These are phyloP conservation scores for Chitala chitala DNA, from an alignment of 2,113 vertebrate species.

Conservation along the genomic window DNA sequence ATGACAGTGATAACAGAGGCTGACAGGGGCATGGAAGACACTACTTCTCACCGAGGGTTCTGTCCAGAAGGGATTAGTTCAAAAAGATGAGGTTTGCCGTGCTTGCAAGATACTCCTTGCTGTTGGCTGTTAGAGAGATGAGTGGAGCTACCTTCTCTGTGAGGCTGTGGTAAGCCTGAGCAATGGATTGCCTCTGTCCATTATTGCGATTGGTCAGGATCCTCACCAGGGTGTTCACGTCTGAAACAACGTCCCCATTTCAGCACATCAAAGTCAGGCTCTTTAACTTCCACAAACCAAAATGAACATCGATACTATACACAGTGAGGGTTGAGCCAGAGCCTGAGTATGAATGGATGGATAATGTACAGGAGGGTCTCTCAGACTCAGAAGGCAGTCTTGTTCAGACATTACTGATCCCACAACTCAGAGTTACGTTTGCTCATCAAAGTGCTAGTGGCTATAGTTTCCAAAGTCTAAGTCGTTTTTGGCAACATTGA, in stretches of 20 bases:
- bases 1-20: not conserved
- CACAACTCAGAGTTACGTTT: too few species aligned
- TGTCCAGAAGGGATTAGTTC: not conserved
- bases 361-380: too few species aligned
- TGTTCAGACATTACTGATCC: too few species aligned
- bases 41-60: not conserved
- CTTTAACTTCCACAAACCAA: not conserved
- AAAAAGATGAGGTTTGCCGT: too few species aligned
- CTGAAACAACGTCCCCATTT: slow-evolving; percentile 33
- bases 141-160: slow-evolving; percentile 61
- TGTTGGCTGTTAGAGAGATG: not conserved
- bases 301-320: too few species aligned
- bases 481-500: too few species aligned
- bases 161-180: slow-evolving; percentile 69
- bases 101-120: not conserved
- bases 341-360: too few species aligned
- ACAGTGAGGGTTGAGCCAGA: too few species aligned
- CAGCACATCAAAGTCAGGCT: not conserved
- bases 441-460: too few species aligned
- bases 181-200: slow-evolving; percentile 68
- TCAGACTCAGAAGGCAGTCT: too few species aligned
- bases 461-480: too few species aligned
- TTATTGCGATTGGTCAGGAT: slow-evolving; percentile 73
- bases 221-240: slow-evolving; percentile 67
- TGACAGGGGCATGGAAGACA: not conserved